Conservation (phyloP, 2,113 vertebrate species). For the Pimephales promelas region DNA sequence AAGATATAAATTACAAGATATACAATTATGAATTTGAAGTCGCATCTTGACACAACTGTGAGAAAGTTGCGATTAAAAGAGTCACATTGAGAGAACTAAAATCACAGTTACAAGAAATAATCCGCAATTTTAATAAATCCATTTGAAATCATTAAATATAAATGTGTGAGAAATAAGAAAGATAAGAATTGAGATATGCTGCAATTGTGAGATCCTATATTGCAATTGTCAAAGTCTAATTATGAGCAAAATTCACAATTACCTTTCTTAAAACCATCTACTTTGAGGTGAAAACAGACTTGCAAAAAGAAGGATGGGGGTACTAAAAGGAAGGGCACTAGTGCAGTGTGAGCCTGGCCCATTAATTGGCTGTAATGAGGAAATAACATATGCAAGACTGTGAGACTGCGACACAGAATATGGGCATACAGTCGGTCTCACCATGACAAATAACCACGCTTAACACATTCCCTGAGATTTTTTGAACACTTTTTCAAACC, state of each 20-base stretch:
- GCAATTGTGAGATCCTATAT: too few relatives aligned
- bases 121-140: too few relatives aligned
- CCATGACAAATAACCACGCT: constrained; percentile 20
- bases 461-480: constrained; percentile 27
- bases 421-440: constrained; percentile 68
- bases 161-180: too few relatives aligned
- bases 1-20: too few relatives aligned
- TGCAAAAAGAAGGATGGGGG: neutral
- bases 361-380: constrained; percentile 77
- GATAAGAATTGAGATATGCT: too few relatives aligned
- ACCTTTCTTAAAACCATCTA: neutral
- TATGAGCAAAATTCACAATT: neutral
- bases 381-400: constrained; percentile 70
- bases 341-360: constrained; percentile 66
- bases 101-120: neutral
- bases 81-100: neutral
- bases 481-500: constrained; percentile 28
- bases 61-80: neutral
- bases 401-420: constrained; percentile 67
- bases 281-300: constrained; percentile 18
- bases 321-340: constrained; percentile 48
- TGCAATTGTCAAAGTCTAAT: neutral
- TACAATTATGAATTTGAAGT: too few relatives aligned
- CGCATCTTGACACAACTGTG: too few relatives aligned
- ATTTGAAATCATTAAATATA: too few relatives aligned